Evolutionary conservation across 2,888 invertebrate species (phyloP).

Genomic region (Melinopterus prodromus): DNA sequence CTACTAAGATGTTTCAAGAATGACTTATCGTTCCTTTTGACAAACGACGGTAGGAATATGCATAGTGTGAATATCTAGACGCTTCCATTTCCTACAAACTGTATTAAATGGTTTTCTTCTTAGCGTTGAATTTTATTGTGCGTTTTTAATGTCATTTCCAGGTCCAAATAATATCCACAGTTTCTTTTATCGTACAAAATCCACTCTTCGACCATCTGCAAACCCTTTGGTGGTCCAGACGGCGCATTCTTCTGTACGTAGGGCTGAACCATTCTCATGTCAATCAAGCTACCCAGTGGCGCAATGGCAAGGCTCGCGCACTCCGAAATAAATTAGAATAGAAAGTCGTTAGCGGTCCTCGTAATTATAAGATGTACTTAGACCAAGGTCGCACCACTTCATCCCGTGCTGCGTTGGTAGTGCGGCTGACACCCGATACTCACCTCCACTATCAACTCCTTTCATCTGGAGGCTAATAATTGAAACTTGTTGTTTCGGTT

Average conservation of each 20-base stretch:
- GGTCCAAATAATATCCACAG: not conserved
- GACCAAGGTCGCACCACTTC: conserved; percentile 17
- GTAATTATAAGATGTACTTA: conserved; percentile 22
- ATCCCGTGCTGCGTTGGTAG: conserved; percentile 7
- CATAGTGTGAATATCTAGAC: too few species aligned
- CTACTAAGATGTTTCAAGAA: not conserved
- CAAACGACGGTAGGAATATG: not conserved
- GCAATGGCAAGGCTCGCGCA: not conserved
- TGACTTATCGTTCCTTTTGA: not conserved
- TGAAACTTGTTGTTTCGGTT: conserved; percentile 23
- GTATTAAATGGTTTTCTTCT: too few species aligned
- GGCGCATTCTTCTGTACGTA: not conserved
- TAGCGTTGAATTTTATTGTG: too few species aligned
- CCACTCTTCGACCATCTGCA: not conserved
- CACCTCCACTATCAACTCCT: not conserved
- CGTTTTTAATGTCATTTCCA: too few species aligned
- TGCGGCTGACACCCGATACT: not conserved
- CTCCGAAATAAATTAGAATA: conserved; percentile 33
- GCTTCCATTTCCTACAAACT: too few species aligned
- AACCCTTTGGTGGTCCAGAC: not conserved
- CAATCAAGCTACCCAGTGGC: conserved; percentile 30
- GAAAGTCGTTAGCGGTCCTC: conserved; percentile 33
- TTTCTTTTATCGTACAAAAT: not conserved
- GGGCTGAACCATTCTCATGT: conserved; percentile 30
- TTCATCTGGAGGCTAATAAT: conserved; percentile 20